Base-by-base conservation (phyloP, 2,888 invertebrate genomes). In the Anthophora plumipes region DNA sequence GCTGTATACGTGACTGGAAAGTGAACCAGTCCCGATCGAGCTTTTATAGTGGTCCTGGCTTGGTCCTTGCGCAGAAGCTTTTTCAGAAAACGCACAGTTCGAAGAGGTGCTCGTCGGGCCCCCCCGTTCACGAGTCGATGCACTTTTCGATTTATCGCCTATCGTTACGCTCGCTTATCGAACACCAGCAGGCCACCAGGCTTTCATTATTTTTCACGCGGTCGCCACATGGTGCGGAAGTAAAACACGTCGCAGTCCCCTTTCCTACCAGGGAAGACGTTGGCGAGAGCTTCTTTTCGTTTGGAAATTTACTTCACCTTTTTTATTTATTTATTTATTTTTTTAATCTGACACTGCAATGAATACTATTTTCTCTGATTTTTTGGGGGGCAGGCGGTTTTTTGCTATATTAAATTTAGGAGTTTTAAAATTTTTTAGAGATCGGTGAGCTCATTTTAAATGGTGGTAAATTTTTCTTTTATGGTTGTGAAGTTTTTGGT, bases 101-200 rank as follows among this genome's bases (percentile, higher is more conserved):
- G n/a, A 12, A n/a, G 25, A 31, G 31, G 22, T 9, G 17, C 3
- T 25, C 17, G 55, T 25, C 72, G 64, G 31, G 55, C 17, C 59
- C 59, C 52, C 57, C 73, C 74, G 31, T 82, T 92, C 91, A 92
- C 92, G 91, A 90, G 74, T 91, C 89, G 89, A 85, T 91, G 92
- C 91, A 88, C 90, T 91, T 92, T 91, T 91, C 91, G 89, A 92
- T 93, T 92, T 92, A 90, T 89, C 88, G 87, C 31, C 31, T 31
- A 31, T 85, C 87, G 87, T 54, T 87, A 84, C 85, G 70, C 73
- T 57, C 75, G 89, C 91, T 93, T 93, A 93, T 93, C 93, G 87
- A 77, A 50, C 59, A 39, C 76, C 81, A 67, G 85, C 92, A 91
- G 92, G 77, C 90, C 77, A 52, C 79, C 77, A 25, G 25, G 37